Percentiles rank a stretch among this genome's conserved stretches.
phyloP scores from a whole-genome alignment of 1,140 invertebrate genomes.

The Tetranychus urticae region DNA sequence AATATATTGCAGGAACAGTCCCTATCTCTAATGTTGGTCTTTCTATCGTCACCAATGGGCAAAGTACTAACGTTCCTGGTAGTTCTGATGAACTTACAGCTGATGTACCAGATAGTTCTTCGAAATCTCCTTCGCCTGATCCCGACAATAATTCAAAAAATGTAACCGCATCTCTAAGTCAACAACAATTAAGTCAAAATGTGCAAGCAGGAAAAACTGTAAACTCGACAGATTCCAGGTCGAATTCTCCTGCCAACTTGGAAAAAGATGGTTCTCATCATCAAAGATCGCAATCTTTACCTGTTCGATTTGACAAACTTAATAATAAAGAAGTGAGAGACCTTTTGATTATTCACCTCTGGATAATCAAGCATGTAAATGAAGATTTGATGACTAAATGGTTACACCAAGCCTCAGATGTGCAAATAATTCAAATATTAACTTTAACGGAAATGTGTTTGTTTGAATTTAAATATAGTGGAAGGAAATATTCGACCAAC shows the following conservation, averaged over 20 bases:
- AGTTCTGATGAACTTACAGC: not conserved
- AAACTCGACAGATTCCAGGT: not conserved
- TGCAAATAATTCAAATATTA: constrained; percentile 51
- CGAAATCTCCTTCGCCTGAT: constrained; percentile 1
- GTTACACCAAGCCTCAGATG: constrained; percentile 56
- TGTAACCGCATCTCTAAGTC: not conserved
- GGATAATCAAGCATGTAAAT: constrained; percentile 64
- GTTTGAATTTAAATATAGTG: constrained; percentile 65
- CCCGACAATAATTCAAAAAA: not conserved
- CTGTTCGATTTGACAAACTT: constrained; percentile 43
- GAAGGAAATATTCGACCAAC: constrained; percentile 42
- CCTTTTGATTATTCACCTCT: constrained; percentile 64
- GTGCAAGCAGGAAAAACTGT: not conserved
- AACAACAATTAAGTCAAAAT: not conserved
- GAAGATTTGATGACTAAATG: constrained; percentile 66
- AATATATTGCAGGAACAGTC: constrained; percentile 37
- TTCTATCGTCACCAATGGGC: not conserved
- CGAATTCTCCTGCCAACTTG: not conserved
- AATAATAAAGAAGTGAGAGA: constrained; percentile 51
- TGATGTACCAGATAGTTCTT: not conserved
- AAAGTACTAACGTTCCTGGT: not conserved
- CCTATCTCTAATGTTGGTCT: not conserved
- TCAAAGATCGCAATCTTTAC: constrained; percentile 12
- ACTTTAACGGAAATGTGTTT: constrained; percentile 38
- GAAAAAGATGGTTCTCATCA: not conserved